Evolutionary conservation across 2,113 vertebrate genomes (phyloP), one percentile per base, ranked within the genome.

Genomic region (Callionymus lyra): DNA sequence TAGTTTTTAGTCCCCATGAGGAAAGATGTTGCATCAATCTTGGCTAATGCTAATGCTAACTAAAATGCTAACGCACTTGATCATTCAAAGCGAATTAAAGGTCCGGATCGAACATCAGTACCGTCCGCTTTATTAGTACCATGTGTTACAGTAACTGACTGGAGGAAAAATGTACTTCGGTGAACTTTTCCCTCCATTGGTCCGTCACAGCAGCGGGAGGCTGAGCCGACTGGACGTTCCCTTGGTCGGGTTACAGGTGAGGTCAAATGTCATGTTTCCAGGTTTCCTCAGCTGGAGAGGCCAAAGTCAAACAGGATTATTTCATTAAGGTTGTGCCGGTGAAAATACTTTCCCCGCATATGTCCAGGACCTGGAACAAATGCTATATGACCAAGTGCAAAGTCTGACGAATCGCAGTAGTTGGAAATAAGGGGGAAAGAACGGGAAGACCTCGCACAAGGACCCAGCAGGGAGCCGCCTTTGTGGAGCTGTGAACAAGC

Each of bases 221-320:
- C 8, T 9, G 44, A 35, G 32, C 16, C 13, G 44, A 45, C 33
- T 45, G 13, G 12, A 10, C 8, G 16, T 35, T 3, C 16, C 31
- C 17, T 32, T 16, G 9, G 16, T 34, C 27, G 27, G 15, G 6
- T 6, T 48, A 46, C 53, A 76, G 70, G 68, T 80, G 58, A 53
- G 63, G 53, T 74, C 32, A 66, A 70, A 74, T 58, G 65, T 36
- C 31, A 50, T 3, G 33, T 61, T 57, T 65, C 44, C 47, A 58
- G 65, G 63, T 68, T 58, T 53, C 50, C 78, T 50, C 78, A 76
- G 74, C 65, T 70, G 70, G 78, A 74, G 52, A 66, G 58, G 36
- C 58, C 53, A 68, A 70, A 76, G 76, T 80, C 74, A 74, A 66
- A 42, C 3, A 3, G 70, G 75, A 81, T 78, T 81, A 78, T 74